Evolutionary conservation across 2,888 invertebrate genomes (phyloP), one percentile per base, ranked within the genome.

Genomic region (Dicranocentrus wangi): DNA sequence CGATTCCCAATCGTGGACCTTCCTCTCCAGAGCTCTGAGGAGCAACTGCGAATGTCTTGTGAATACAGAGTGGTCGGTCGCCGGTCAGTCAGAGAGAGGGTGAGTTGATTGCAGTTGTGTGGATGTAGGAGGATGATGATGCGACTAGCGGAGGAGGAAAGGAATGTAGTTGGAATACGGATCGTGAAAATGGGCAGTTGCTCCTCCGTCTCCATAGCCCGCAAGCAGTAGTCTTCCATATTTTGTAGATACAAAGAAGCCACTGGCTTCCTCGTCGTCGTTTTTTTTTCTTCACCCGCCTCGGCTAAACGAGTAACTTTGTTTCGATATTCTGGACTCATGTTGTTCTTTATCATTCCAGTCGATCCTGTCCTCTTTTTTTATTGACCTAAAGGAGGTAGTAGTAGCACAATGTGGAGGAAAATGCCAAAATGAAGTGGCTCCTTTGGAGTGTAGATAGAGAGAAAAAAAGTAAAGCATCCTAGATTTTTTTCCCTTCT

Each of bases 1-100:
- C 69, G 69, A 69, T 69, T 69, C 53, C 69, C 69, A 69, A 69
- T 69, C 55, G 69, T 55, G 32, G n/a, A n/a, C n/a, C n/a, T n/a
- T 63, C 42, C 39, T 39, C 39, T 39, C n/a, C n/a, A n/a, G n/a
- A n/a, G n/a, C n/a, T n/a, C 23, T 25, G 25, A 39, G 55, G 53
- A 21, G 55, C n/a, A 69, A 55, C 32, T 69, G 39, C 32, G 32
- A 25, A 32, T 69, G 69, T 69, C 69, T 69, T 53, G 21, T 39
- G 69, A 28, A 69, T 69, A 69, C 69, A 53, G 55, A 69, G n/a
- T 69, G 32, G 32, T 55, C 55, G 55, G n/a, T n/a, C n/a, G n/a
- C n/a, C n/a, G 69, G 69, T 69, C 43, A 47, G 66, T 66, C 69
- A 32, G 32, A 39, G 53, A 69, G 21, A 21, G 47, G 55, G 53